A percentile compares a stretch with the other conserved stretches of the same genome.
Evolutionary conservation across 1,140 invertebrate genomes (phyloP).

Genomic region (Caligus rogercresseyi): DNA sequence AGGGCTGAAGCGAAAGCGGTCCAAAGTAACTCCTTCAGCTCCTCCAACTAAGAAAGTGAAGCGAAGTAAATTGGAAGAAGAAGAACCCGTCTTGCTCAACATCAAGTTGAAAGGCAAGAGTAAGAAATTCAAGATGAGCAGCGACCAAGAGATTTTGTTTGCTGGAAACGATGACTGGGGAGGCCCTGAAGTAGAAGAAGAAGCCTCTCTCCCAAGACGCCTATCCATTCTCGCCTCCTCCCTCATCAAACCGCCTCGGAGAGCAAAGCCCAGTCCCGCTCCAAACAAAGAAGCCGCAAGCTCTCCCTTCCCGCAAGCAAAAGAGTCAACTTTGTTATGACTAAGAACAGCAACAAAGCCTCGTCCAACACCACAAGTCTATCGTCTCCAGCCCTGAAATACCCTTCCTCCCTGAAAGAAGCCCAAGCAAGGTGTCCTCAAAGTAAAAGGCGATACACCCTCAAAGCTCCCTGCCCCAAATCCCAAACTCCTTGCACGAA

Average conservation of each 20-base stretch:
- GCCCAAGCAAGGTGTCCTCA: slow-evolving; percentile 9
- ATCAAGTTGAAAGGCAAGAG: background rate
- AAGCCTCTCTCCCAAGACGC: no score
- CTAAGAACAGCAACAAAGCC: background rate
- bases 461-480: background rate
- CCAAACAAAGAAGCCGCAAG: no score
- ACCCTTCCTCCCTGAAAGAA: slow-evolving; percentile 4
- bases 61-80: background rate
- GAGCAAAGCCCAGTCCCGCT: no score
- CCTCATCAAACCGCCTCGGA: no score
- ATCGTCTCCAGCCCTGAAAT: slow-evolving; percentile 1
- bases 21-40: background rate
- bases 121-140: slow-evolving; percentile 1
- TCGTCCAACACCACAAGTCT: background rate
- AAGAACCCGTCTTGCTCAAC: background rate
- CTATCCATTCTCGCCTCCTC: no score
- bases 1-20: background rate
- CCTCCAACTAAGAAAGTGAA: background rate
- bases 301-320: background rate
- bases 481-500: background rate
- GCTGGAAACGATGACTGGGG: no score
- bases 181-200: no score
- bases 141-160: no score
- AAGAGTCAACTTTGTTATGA: background rate
- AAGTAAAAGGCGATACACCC: slow-evolving; percentile 1